A percentile compares a stretch with the other conserved stretches of the same genome.
These are phyloP conservation scores for Hipposideros armiger DNA, from an alignment of 2,113 vertebrate species.

Conservation along the genomic window DNA sequence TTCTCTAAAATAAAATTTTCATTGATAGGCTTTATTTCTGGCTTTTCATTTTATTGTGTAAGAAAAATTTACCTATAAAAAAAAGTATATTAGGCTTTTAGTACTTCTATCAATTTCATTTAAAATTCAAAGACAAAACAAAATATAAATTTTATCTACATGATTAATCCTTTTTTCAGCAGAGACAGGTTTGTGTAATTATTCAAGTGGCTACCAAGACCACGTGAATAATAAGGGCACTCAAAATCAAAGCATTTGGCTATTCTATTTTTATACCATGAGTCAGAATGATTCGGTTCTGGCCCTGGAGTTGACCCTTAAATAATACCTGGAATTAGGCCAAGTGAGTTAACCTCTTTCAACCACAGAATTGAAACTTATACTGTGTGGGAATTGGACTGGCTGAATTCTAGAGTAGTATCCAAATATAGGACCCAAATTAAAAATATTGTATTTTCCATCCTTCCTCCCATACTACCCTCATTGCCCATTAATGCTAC, in stretches of 20 bases:
- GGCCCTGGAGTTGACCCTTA: background rate
- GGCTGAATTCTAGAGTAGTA: background rate
- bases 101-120: background rate
- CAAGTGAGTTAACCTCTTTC: background rate
- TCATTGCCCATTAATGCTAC: background rate
- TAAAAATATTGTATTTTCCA: background rate
- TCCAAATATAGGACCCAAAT: background rate
- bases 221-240: background rate
- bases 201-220: background rate
- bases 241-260: background rate
- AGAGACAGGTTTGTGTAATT: background rate
- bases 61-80: background rate
- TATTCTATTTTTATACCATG: background rate
- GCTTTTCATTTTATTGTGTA: background rate
- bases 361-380: background rate
- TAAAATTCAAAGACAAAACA: slow-evolving; percentile 15
- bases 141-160: background rate
- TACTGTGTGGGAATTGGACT: background rate
- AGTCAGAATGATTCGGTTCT: background rate
- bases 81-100: background rate
- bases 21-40: slow-evolving; percentile 24
- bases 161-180: background rate
- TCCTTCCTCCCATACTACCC: fast-evolving
- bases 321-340: background rate
- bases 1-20: background rate